Percentiles rank a stretch among this genome's conserved stretches.
These are phyloP conservation scores for Platysternon megacephalum DNA, from an alignment of 2,113 vertebrate genomes.

Conservation along the genomic window DNA sequence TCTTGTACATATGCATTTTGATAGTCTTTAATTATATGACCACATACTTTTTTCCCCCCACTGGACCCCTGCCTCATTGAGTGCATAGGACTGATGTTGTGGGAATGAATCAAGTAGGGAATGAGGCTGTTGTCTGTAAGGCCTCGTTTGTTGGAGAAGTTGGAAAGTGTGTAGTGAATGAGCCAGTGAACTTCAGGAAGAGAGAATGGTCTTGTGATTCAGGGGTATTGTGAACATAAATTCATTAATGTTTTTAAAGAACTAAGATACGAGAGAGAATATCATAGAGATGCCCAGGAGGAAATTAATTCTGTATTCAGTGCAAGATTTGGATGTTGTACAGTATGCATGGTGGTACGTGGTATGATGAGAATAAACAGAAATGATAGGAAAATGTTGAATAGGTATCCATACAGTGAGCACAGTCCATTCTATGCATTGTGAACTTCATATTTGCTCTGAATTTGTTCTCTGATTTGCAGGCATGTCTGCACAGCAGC, in stretches of 20 bases:
- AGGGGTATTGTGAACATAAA: neutral
- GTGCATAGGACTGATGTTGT: fast-evolving
- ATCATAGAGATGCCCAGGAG: neutral
- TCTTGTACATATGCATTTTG: neutral
- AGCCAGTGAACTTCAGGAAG: neutral
- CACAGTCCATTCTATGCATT: neutral
- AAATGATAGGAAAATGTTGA: neutral
- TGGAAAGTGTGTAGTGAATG: neutral
- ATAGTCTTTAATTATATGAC: neutral
- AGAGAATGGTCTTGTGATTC: neutral
- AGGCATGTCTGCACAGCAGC: neutral
- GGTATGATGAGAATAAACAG: neutral
- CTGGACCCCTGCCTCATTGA: neutral
- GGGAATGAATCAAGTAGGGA: neutral
- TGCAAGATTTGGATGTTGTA: neutral
- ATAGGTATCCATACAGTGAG: neutral
- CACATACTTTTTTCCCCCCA: neutral
- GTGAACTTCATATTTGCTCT: neutral
- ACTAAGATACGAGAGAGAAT: neutral
- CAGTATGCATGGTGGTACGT: neutral
- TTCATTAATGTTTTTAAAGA: neutral
- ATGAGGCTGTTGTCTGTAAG: neutral
- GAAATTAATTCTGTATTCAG: neutral
- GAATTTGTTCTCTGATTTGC: neutral
- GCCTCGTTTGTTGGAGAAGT: neutral